Base-by-base conservation (phyloP, 2,888 invertebrate species). In the Caenorhabditis sp. region DNA sequence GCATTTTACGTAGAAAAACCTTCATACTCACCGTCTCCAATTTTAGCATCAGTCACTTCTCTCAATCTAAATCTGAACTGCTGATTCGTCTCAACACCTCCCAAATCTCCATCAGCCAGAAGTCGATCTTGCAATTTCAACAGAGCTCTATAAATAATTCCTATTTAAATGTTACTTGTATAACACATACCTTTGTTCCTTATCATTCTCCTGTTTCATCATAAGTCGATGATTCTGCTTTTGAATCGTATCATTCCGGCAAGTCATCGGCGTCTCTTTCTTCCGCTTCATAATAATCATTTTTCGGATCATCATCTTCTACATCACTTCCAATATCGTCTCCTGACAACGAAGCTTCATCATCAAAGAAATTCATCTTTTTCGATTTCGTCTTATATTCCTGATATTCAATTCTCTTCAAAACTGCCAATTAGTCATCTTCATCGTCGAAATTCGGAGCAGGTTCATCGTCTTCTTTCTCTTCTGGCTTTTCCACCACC, bases 301-400 rank as follows among this genome's bases (percentile, higher is more conserved):
- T 70, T 10, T 27, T 72, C 10, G 67, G 75, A 21, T 78, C 77
- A 17, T 78, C 79, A 21, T 82, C 80, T 17, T 83, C 83, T 0
- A 67, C 43, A 56, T 85, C 85, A 62, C 80, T 81, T 21, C 83
- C 85, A 17, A 86, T 78, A 56, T 86, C 85, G 57, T 84, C 83
- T 43, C 86, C 86, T 4, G 84, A 84, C 7, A 86, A 68, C 7
- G 81, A 82, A 12, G 86, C 86, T 69, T 86, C 85, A 38, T 86
- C 86, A 57, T 86, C 85, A 50, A 85, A 74, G 26, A 81, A 78
- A 4, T 80, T 78, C 36, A 63, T 68, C 63, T 74, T 78, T 38
- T 72, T 74, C 23, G 65, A 31, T 57, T 76, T 74, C 31, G 74
- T 67, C 23, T 74, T 70, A 59, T 67, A 71, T 38, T 73, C 73